phyloP scores from a whole-genome alignment of 2,888 invertebrate species.

The Congeria kusceri region DNA sequence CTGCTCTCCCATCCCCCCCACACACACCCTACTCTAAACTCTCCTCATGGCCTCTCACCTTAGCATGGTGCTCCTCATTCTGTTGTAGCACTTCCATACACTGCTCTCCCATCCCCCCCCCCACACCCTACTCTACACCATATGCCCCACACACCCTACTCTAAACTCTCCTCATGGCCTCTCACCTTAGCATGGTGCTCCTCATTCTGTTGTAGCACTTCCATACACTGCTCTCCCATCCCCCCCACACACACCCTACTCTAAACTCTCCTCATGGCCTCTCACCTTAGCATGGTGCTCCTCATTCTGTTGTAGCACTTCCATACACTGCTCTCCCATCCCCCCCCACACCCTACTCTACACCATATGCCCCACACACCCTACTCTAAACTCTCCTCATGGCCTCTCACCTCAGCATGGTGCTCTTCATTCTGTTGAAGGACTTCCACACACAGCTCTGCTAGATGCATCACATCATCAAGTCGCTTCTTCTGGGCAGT shows the following conservation, averaged over 20 bases:
- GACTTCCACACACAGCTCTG: conserved; percentile 98
- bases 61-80: conserved; percentile 99
- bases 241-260: neutral
- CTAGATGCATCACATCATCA: conserved; percentile 98
- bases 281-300: conserved; percentile 99
- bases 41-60: conserved; percentile 93
- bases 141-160: too few species aligned
- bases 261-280: too few species aligned
- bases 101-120: conserved; percentile 91
- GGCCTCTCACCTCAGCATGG: conserved; percentile 99
- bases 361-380: neutral
- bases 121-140: too few species aligned
- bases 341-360: too few species aligned
- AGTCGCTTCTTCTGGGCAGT: conserved; percentile 86
- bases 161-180: too few species aligned
- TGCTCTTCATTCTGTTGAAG: conserved; percentile 99
- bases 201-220: conserved; percentile 99
- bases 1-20: too few species aligned
- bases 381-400: too few species aligned
- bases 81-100: conserved; percentile 99
- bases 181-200: conserved; percentile 99
- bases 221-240: conserved; percentile 99
- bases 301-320: conserved; percentile 99
- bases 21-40: too few species aligned
- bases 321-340: conserved; percentile 99